Conservation (phyloP, 2,888 invertebrate species). For the Phalangium opilio region DNA sequence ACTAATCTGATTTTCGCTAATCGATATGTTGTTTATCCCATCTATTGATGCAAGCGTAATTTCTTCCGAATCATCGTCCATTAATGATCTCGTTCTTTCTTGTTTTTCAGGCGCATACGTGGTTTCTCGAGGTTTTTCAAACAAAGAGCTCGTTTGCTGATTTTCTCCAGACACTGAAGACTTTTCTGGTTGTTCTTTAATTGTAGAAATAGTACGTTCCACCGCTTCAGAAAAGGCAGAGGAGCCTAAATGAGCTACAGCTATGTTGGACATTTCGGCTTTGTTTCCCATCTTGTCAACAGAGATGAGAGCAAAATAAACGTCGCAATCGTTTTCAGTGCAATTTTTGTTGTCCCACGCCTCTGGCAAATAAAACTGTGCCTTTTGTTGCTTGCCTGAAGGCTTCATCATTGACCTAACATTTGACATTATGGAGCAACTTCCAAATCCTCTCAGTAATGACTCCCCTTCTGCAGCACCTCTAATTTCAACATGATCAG, state of each 20-base stretch:
- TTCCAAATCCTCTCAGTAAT: constrained; percentile 7
- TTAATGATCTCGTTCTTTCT: too few relatives aligned
- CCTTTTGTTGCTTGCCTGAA: constrained; percentile 4
- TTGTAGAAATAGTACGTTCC: too few relatives aligned
- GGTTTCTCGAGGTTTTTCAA: too few relatives aligned
- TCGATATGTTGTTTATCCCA: too few relatives aligned
- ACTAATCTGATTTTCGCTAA: too few relatives aligned
- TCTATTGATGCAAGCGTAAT: too few relatives aligned
- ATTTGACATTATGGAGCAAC: not conserved
- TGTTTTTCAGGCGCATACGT: too few relatives aligned
- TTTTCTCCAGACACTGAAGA: too few relatives aligned
- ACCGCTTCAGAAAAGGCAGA: too few relatives aligned
- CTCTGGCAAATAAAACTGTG: constrained; percentile 7
- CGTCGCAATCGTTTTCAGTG: not conserved
- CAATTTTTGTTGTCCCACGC: not conserved
- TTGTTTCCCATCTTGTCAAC: constrained; percentile 6
- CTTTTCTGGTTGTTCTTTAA: too few relatives aligned
- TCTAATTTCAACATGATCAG: constrained; percentile 7
- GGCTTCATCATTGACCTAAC: constrained; percentile 2
- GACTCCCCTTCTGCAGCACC: constrained; percentile 5
- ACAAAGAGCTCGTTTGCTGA: too few relatives aligned
- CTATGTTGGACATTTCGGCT: not conserved
- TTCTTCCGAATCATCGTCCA: too few relatives aligned
- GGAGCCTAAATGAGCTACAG: not conserved
- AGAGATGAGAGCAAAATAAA: constrained; percentile 11